phyloP scores from a whole-genome alignment of 2,113 vertebrate species.

The Gymnobelideus leadbeateri region DNA sequence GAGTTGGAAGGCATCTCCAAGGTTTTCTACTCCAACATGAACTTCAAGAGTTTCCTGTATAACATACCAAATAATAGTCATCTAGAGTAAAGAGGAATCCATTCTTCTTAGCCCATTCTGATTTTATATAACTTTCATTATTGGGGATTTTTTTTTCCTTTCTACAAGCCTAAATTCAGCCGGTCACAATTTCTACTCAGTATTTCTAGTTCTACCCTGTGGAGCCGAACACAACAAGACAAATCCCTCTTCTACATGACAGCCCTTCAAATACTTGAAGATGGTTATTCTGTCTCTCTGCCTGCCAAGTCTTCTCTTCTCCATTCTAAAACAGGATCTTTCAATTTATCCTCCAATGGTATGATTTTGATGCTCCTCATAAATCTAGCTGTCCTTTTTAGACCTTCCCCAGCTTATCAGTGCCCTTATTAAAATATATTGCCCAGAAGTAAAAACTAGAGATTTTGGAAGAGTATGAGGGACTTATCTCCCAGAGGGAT shows the following conservation, averaged over 20 bases:
- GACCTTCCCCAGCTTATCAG: not conserved
- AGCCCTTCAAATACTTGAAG: not conserved
- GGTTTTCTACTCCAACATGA: not conserved
- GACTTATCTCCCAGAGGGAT: not conserved
- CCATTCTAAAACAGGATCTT: not conserved
- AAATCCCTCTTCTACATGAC: not conserved
- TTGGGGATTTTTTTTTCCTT: not conserved
- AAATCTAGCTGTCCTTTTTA: not conserved
- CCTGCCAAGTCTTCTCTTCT: not conserved
- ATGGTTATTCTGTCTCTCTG: not conserved
- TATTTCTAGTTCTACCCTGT: not conserved
- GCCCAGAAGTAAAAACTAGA: not conserved
- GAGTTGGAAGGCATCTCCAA: not conserved
- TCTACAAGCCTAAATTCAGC: not conserved
- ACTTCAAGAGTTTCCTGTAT: not conserved
- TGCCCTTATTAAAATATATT: not conserved
- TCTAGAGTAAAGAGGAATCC: not conserved
- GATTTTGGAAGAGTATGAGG: not conserved
- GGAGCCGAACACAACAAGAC: not conserved
- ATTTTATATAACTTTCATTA: not conserved
- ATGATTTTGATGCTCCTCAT: not conserved
- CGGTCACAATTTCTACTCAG: not conserved
- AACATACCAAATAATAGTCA: not conserved
- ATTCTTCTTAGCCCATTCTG: not conserved
- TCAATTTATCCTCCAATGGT: not conserved